A percentile compares a stretch with the other conserved stretches of the same genome.
phyloP scores from a whole-genome alignment of 2,113 vertebrate genomes.

The Colaptes auratus region DNA sequence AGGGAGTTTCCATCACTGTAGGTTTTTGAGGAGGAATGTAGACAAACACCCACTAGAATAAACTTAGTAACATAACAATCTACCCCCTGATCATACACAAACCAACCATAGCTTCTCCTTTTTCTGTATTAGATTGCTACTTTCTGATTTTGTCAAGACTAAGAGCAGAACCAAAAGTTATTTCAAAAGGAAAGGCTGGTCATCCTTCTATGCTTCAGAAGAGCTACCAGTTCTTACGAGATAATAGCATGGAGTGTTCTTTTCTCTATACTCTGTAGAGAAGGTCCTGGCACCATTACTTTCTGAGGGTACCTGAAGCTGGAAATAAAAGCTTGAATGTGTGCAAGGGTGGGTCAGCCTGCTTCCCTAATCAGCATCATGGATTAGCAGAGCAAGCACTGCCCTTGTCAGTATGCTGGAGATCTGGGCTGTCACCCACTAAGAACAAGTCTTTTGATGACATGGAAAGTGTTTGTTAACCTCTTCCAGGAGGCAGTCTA shows the following conservation, averaged over 20 bases:
- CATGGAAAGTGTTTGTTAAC: neutral
- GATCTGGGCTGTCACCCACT: neutral
- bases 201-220: neutral
- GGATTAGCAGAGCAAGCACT: neutral
- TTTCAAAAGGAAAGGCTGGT: neutral
- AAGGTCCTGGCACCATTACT: neutral
- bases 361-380: neutral
- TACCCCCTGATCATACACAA: neutral
- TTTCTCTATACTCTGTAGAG: neutral
- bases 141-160: neutral
- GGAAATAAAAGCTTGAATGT: neutral
- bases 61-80: neutral
- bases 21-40: neutral
- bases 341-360: neutral
- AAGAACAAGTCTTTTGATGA: neutral
- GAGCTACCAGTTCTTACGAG: neutral
- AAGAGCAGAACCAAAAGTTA: neutral
- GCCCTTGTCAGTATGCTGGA: neutral
- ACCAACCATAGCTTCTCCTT: neutral
- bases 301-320: neutral
- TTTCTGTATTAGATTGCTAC: neutral
- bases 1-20: neutral
- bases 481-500: neutral
- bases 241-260: neutral
- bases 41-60: neutral